phyloP scores from a whole-genome alignment of 2,113 vertebrate species.

The Anoplopoma fimbria region DNA sequence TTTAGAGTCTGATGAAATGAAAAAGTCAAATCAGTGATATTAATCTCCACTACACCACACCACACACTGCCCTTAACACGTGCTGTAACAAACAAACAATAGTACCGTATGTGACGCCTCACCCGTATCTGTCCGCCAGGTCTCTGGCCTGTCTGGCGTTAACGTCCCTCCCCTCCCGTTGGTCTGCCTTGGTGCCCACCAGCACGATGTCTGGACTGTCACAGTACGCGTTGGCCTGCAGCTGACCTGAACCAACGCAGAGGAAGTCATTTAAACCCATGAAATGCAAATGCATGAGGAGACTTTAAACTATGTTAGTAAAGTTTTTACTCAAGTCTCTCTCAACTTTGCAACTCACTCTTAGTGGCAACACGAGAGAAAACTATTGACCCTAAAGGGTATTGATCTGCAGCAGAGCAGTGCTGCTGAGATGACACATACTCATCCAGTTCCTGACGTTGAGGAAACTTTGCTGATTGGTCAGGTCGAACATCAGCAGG shows the following conservation, averaged over 20 bases:
- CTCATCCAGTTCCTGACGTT: slow-evolving; percentile 99
- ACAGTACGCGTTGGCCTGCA: slow-evolving; percentile 96
- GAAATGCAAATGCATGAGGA: background rate
- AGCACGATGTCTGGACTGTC: slow-evolving; percentile 95
- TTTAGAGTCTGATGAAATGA: background rate
- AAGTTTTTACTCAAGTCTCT: background rate
- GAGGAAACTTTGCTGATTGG: slow-evolving; percentile 94
- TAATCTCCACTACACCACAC: background rate
- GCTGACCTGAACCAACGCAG: slow-evolving; percentile 84
- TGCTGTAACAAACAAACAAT: background rate
- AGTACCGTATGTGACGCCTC: slow-evolving; percentile 47
- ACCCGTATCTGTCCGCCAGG: slow-evolving; percentile 94
- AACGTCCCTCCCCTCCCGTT: slow-evolving; percentile 89
- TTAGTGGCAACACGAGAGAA: background rate
- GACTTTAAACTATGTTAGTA: background rate
- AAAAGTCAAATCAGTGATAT: background rate
- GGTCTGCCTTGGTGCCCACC: slow-evolving; percentile 95
- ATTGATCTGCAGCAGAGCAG: slow-evolving; percentile 18
- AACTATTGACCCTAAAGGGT: slow-evolving; percentile 2
- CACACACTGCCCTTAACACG: background rate
- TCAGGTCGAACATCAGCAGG: slow-evolving; percentile 96
- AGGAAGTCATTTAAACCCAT: slow-evolving; percentile 5
- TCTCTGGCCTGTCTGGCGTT: slow-evolving; percentile 90
- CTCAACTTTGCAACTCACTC: background rate
- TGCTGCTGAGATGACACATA: slow-evolving; percentile 81